A percentile compares a stretch with the other conserved stretches of the same genome.
These are phyloP conservation scores for Brotula barbata DNA, from an alignment of 2,797 vertebrate species.

Conservation along the genomic window DNA sequence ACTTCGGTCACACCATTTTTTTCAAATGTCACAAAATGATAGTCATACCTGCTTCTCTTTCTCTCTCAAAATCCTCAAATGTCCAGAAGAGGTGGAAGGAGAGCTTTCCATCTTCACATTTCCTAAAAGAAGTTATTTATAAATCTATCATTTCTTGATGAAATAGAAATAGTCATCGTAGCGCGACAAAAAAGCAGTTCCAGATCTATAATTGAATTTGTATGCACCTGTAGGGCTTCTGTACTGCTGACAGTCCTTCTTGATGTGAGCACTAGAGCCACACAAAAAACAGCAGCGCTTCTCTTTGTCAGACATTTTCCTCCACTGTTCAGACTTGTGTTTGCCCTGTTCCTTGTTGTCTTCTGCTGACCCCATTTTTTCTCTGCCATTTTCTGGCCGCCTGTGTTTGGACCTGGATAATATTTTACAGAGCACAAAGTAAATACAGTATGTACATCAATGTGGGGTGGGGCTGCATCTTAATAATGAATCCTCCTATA, in stretches of 20 bases:
- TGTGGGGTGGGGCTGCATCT: background rate
- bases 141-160: no score
- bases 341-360: conserved; percentile 73
- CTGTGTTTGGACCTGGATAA: conserved; percentile 78
- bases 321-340: conserved; percentile 84
- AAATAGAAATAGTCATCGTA: background rate
- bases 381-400: conserved; percentile 64
- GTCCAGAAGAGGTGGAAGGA: conserved; percentile 51
- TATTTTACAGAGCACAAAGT: background rate
- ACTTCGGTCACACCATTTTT: no score
- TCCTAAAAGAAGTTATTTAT: conserved; percentile 53
- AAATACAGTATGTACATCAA: background rate
- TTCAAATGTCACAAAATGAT: background rate
- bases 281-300: conserved; percentile 92
- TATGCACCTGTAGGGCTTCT: conserved; percentile 84
- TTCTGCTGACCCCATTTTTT: conserved; percentile 65
- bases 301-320: conserved; percentile 79
- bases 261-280: conserved; percentile 88
- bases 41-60: conserved; percentile 68
- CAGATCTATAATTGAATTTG: background rate
- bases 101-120: conserved; percentile 65
- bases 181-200: rapidly evolving
- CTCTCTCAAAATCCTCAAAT: conserved; percentile 70
- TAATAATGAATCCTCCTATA: no score
- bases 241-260: conserved; percentile 90